phyloP scores from a whole-genome alignment of 2,113 vertebrate species.

The Nerophis lumbriciformis region DNA sequence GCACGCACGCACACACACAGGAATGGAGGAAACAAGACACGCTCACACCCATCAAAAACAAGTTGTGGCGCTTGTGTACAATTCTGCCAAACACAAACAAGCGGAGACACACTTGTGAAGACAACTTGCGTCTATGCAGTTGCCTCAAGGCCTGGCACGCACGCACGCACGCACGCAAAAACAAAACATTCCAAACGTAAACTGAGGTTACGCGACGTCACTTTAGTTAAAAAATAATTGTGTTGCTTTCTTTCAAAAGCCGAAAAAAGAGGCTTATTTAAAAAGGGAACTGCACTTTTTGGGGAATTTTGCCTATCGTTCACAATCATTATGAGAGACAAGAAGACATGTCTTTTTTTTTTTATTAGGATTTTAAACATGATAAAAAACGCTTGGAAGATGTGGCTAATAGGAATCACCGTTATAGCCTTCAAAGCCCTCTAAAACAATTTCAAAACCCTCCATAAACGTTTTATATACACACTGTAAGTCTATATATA shows the following conservation, averaged over 20 bases:
- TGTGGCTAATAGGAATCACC: too few species aligned
- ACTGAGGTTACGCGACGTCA: neutral
- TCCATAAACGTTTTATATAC: too few species aligned
- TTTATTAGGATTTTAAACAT: too few species aligned
- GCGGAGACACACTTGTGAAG: neutral
- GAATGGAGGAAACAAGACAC: neutral
- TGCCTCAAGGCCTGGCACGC: neutral
- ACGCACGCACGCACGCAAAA: neutral
- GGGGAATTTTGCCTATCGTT: too few species aligned
- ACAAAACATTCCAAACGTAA: neutral
- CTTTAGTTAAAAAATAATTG: neutral
- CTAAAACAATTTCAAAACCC: too few species aligned
- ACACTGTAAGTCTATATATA: too few species aligned
- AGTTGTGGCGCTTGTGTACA: constrained; percentile 18
- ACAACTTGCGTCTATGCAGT: neutral
- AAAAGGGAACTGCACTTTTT: too few species aligned
- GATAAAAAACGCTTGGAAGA: too few species aligned
- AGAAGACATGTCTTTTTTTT: too few species aligned
- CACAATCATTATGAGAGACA: too few species aligned
- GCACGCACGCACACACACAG: neutral
- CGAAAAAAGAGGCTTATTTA: neutral
- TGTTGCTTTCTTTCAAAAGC: neutral
- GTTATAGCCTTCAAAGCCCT: too few species aligned
- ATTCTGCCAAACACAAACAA: constrained; percentile 21
- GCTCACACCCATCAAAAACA: constrained; percentile 17